Percentiles rank a stretch among this genome's conserved stretches.
These are phyloP conservation scores for Tetropium fuscum DNA, from an alignment of 2,888 invertebrate species.

Conservation along the genomic window DNA sequence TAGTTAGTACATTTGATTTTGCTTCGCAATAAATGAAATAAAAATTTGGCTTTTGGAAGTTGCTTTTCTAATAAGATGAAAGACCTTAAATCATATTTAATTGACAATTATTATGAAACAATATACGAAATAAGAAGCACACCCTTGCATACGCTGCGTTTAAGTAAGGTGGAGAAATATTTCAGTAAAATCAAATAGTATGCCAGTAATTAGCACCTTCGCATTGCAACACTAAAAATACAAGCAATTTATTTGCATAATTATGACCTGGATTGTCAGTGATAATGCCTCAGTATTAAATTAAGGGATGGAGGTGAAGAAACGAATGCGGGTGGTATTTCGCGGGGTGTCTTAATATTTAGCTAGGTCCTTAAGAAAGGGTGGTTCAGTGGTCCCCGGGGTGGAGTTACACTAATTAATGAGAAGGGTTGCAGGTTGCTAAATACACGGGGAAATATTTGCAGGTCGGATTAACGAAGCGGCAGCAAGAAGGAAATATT, in stretches of 20 bases:
- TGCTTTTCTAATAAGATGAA: too few species aligned
- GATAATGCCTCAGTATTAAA: conserved; percentile 34
- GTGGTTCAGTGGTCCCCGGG: conserved; percentile 61
- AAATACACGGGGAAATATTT: conserved; percentile 64
- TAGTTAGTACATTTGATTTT: too few species aligned
- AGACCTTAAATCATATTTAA: too few species aligned
- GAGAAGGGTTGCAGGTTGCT: conserved; percentile 64
- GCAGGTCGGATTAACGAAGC: conserved; percentile 50
- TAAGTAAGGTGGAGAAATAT: too few species aligned
- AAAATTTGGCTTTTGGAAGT: too few species aligned
- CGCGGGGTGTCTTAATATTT: conserved; percentile 57
- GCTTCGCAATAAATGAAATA: too few species aligned
- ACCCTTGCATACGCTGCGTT: too few species aligned
- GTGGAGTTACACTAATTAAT: conserved; percentile 67
- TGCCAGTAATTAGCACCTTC: too few species aligned
- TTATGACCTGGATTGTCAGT: conserved; percentile 24
- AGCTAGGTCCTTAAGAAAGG: conserved; percentile 59
- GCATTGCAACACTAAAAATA: background rate
- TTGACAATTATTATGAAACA: too few species aligned
- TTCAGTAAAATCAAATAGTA: too few species aligned
- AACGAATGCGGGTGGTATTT: conserved; percentile 41
- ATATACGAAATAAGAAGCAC: too few species aligned
- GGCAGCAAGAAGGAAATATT: conserved; percentile 19
- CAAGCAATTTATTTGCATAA: conserved; percentile 12
- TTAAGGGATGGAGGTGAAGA: conserved; percentile 38